A percentile compares a stretch with the other conserved stretches of the same genome.
phyloP scores from a whole-genome alignment of 2,113 vertebrate genomes.

The Sus scrofa region DNA sequence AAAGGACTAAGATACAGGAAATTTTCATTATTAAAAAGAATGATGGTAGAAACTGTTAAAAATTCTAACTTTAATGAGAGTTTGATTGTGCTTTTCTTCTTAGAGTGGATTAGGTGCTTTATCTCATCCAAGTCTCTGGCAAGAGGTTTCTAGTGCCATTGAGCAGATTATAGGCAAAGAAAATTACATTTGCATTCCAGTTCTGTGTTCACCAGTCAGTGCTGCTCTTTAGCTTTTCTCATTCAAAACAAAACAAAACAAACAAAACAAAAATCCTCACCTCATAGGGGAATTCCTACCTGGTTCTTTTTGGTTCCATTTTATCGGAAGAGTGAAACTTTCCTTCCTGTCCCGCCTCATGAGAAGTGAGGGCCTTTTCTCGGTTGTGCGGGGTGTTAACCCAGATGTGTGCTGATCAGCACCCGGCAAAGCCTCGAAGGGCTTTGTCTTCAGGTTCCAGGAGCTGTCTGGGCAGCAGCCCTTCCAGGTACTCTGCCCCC shows the following conservation, averaged over 20 bases:
- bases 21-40: not conserved
- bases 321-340: not conserved
- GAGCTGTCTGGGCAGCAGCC: not conserved
- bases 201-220: not conserved
- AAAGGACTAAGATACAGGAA: slow-evolving; percentile 2
- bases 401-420: not conserved
- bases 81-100: not conserved
- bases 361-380: not conserved
- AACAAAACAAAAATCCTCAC: not conserved
- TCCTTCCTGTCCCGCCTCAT: not conserved
- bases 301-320: not conserved
- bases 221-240: not conserved
- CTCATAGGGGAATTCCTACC: not conserved
- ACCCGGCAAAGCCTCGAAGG: not conserved
- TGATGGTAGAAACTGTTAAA: not conserved
- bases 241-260: not conserved
- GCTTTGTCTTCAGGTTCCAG: not conserved
- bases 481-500: not conserved
- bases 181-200: not conserved
- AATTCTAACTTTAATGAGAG: slow-evolving; percentile 1
- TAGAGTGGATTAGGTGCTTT: not conserved
- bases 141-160: not conserved
- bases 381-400: not conserved
- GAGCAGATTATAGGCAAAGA: not conserved
- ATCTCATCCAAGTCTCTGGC: not conserved